Percentiles rank a stretch among this genome's conserved stretches.
Conservation (phyloP, 2,797 vertebrate genomes). For the Heterohyrax brucei region DNA sequence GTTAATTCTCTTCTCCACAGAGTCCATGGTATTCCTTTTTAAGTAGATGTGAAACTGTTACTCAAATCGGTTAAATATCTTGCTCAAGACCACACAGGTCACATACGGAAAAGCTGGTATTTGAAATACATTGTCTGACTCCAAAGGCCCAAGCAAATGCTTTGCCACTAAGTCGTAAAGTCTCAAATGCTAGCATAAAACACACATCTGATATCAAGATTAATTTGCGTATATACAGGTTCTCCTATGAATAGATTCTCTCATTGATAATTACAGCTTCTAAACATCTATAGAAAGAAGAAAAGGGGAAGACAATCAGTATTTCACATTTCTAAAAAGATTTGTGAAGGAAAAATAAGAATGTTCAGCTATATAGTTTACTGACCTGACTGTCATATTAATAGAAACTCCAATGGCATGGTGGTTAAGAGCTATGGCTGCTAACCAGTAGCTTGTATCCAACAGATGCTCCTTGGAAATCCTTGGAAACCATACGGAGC, state of each 20-base stretch:
- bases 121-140: background rate
- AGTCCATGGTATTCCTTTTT: background rate
- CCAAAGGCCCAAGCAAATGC: background rate
- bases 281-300: background rate
- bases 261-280: background rate
- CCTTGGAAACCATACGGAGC: too few relatives aligned
- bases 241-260: slow-evolving; percentile 2
- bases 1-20: background rate
- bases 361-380: background rate
- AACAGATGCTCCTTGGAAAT: too few relatives aligned
- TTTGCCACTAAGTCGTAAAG: background rate
- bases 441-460: too few relatives aligned
- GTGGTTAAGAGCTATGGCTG: too few relatives aligned
- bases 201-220: background rate
- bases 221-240: background rate
- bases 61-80: background rate
- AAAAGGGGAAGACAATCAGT: background rate
- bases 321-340: slow-evolving; percentile 2
- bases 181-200: background rate
- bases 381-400: too few relatives aligned
- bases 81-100: background rate
- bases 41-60: background rate
- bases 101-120: background rate
- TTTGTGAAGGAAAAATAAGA: background rate
- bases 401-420: too few relatives aligned